Conservation (phyloP, 2,888 invertebrate species). For the Drosophila austrosaltans region DNA sequence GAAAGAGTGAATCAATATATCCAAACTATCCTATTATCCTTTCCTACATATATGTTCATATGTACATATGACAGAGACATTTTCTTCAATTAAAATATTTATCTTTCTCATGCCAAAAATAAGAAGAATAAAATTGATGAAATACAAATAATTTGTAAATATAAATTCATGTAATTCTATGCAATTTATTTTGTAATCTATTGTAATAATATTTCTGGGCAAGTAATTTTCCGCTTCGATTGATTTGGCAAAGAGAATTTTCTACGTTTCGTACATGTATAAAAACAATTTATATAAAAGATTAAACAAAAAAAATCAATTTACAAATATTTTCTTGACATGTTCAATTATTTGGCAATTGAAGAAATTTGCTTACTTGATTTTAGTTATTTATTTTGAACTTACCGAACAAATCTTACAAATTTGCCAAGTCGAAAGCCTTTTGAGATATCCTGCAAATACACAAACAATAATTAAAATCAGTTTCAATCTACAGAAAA, state of each 20-base stretch:
- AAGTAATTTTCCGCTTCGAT: slow-evolving; percentile 54
- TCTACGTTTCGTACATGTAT: slow-evolving; percentile 28
- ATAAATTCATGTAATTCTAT: slow-evolving; percentile 4
- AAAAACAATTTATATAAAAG: background rate
- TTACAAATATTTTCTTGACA: no score
- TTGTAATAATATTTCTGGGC: background rate
- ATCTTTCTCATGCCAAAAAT: no score
- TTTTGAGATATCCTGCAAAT: slow-evolving; percentile 50
- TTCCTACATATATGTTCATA: no score
- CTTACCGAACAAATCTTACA: background rate
- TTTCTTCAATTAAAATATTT: no score
- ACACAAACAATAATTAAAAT: slow-evolving; percentile 50
- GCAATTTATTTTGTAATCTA: background rate
- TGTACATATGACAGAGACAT: no score
- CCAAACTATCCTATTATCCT: no score
- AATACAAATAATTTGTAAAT: slow-evolving; percentile 26
- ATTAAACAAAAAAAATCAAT: background rate
- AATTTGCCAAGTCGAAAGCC: slow-evolving; percentile 3
- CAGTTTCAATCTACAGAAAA: slow-evolving; percentile 25
- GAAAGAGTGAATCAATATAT: no score
- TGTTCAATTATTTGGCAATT: background rate
- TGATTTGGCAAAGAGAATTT: background rate
- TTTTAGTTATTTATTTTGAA: background rate
- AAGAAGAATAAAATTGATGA: no score
- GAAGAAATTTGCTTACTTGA: background rate